These are phyloP conservation scores for Monopterus albus DNA, from an alignment of 2,113 vertebrate species.

Conservation along the genomic window DNA sequence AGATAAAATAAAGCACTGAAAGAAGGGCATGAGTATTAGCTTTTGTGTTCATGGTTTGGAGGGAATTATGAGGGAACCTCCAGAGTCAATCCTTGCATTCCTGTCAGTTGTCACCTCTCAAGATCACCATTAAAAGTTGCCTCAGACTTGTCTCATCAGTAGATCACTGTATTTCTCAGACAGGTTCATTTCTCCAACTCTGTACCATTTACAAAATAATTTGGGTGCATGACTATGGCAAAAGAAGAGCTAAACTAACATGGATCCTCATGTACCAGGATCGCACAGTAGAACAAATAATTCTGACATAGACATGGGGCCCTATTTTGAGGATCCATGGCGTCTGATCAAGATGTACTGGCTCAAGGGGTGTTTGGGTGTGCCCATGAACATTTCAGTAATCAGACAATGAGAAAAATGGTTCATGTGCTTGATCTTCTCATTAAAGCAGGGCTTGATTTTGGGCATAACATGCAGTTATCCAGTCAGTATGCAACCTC, in stretches of 20 bases:
- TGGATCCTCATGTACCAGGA: neutral
- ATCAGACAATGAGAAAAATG: too few relatives aligned
- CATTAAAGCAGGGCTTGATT: too few relatives aligned
- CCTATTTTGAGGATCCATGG: too few relatives aligned
- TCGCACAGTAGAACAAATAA: neutral
- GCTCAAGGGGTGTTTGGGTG: too few relatives aligned
- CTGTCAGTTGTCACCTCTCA: slow-evolving; percentile 64
- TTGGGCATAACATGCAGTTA: too few relatives aligned
- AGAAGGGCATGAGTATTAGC: neutral
- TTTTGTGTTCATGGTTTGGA: slow-evolving; percentile 1
- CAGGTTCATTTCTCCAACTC: slow-evolving; percentile 65
- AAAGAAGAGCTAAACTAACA: slow-evolving; percentile 41
- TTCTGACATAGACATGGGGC: neutral
- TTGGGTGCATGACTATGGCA: slow-evolving; percentile 40
- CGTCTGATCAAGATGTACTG: too few relatives aligned
- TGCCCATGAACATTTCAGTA: too few relatives aligned
- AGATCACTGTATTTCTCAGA: slow-evolving; percentile 81
- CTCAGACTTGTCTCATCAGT: slow-evolving; percentile 72
- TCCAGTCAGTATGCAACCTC: too few relatives aligned
- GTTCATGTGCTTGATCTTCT: too few relatives aligned
- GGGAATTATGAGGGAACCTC: slow-evolving; percentile 34
- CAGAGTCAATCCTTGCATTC: slow-evolving; percentile 60
- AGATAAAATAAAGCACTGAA: neutral
- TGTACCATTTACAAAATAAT: slow-evolving; percentile 71
- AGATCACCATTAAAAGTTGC: slow-evolving; percentile 58